These are phyloP conservation scores for Drosophila leontia DNA, from an alignment of 1,140 invertebrate genomes.

Conservation along the genomic window DNA sequence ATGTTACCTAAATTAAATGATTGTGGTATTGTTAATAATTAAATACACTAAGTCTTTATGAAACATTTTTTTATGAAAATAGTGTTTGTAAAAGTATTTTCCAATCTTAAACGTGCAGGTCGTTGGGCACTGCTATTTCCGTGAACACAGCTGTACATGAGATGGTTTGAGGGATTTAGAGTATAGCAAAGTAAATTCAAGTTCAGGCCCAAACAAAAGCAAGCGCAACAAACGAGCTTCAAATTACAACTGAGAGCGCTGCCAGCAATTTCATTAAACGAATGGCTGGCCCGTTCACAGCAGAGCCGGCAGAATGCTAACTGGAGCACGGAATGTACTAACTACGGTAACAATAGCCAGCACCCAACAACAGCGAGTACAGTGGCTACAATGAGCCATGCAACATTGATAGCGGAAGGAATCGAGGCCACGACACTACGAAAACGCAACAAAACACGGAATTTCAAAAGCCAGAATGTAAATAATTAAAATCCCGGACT, in stretches of 20 bases:
- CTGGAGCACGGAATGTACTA: slow-evolving; percentile 69
- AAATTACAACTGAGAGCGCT: slow-evolving; percentile 75
- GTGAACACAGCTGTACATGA: no score
- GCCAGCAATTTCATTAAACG: slow-evolving; percentile 69
- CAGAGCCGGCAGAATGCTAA: slow-evolving; percentile 50
- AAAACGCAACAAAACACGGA: slow-evolving; percentile 43
- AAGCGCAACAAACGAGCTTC: slow-evolving; percentile 81
- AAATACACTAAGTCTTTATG: no score
- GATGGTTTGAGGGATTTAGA: slow-evolving; percentile 22
- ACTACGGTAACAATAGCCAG: slow-evolving; percentile 20
- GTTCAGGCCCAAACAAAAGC: slow-evolving; percentile 67
- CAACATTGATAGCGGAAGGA: slow-evolving; percentile 67
- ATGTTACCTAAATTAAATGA: no score
- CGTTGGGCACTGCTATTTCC: no score
- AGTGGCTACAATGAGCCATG: slow-evolving; percentile 50
- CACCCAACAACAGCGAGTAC: slow-evolving; percentile 22
- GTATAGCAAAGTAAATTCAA: slow-evolving; percentile 61
- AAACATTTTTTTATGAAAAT: no score
- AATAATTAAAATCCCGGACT: slow-evolving; percentile 65
- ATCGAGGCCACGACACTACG: slow-evolving; percentile 39
- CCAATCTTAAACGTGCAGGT: no score
- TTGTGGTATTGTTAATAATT: no score
- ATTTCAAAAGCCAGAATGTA: slow-evolving; percentile 39
- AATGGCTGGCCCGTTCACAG: slow-evolving; percentile 41
- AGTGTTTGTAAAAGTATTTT: no score